Evolutionary conservation across 2,113 vertebrate species (phyloP).

Genomic region (Nematolebias whitei): DNA sequence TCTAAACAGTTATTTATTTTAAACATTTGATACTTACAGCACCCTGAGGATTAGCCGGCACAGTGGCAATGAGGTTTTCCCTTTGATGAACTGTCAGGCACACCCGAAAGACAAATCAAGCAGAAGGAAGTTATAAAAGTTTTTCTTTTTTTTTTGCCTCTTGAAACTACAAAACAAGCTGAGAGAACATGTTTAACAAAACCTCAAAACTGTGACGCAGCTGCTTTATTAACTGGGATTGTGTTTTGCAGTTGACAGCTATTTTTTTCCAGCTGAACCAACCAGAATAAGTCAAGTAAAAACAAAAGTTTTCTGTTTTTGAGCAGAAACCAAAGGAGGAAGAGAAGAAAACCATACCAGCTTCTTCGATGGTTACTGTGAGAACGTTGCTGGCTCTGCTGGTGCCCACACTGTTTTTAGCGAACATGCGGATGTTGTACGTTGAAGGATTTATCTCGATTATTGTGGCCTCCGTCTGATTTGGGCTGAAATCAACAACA

Average conservation of each 20-base stretch:
- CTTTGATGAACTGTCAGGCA: neutral
- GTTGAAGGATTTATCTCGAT: constrained; percentile 66
- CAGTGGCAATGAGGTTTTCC: neutral
- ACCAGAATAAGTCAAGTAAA: neutral
- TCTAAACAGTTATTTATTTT: no score
- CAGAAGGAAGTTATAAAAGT: neutral
- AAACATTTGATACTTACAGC: neutral
- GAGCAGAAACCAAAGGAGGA: neutral
- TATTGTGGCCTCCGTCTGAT: constrained; percentile 62
- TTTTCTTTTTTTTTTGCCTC: neutral
- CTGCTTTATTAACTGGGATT: neutral
- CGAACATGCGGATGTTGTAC: constrained; percentile 74
- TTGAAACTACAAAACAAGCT: neutral
- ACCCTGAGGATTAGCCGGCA: neutral
- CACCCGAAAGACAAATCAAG: neutral
- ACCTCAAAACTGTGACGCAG: neutral
- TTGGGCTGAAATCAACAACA: constrained; percentile 53
- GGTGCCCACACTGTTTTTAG: constrained; percentile 47
- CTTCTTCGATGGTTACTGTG: constrained; percentile 56
- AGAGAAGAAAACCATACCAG: constrained; percentile 45
- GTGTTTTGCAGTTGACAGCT: neutral
- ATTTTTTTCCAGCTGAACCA: neutral
- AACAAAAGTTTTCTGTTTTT: neutral
- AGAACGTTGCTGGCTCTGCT: constrained; percentile 68
- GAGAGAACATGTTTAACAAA: neutral